Evolutionary conservation across 2,888 invertebrate genomes (phyloP).

Genomic region (Rambutsinella grinnellia): DNA sequence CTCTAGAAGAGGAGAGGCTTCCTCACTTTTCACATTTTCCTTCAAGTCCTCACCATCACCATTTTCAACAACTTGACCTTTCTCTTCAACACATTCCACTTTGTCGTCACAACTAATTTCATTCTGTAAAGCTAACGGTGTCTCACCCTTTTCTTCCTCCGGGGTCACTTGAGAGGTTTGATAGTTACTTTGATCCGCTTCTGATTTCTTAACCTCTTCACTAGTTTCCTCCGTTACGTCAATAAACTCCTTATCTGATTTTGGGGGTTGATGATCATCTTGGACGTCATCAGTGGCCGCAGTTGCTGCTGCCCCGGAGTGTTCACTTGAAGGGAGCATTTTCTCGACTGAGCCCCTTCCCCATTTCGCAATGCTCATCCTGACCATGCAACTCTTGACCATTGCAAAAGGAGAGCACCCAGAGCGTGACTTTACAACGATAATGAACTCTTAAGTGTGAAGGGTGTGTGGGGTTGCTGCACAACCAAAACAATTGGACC

Average conservation of each 20-base stretch:
- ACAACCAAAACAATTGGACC: too few relatives aligned
- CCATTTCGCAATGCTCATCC: constrained; percentile 15
- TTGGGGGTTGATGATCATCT: constrained; percentile 5
- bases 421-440: too few relatives aligned
- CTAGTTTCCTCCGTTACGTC: too few relatives aligned
- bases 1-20: not conserved
- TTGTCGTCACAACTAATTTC: not conserved
- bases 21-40: not conserved
- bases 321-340: constrained; percentile 56
- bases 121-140: not conserved
- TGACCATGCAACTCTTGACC: too few relatives aligned
- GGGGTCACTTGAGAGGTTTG: too few relatives aligned
- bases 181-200: too few relatives aligned
- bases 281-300: not conserved
- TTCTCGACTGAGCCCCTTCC: constrained; percentile 51
- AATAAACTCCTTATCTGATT: not conserved
- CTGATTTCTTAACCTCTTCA: too few relatives aligned
- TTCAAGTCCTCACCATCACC: not conserved
- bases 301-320: constrained; percentile 6
- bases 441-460: too few relatives aligned
- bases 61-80: too few relatives aligned
- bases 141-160: not conserved
- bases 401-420: too few relatives aligned
- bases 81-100: constrained; percentile 2
- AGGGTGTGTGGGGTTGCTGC: too few relatives aligned